Base-by-base conservation (phyloP, 2,113 vertebrate genomes). In the Vireo altiloquus region DNA sequence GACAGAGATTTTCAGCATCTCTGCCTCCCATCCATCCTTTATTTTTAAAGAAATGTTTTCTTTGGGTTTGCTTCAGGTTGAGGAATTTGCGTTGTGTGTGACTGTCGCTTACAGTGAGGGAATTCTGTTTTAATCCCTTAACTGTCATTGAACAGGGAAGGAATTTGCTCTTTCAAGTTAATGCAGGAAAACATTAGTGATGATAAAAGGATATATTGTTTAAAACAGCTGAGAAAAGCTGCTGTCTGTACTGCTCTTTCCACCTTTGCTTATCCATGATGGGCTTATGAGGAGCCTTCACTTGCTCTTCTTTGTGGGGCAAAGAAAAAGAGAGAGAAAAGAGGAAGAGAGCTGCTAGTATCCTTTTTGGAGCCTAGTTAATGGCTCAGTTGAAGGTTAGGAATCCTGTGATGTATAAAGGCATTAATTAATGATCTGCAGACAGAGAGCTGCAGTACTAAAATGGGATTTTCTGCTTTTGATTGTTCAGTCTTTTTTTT, bases 161-260 rank as follows among this genome's bases (percentile, higher is more conserved):
- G 35, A 92, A 23, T 33, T 85, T 72, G 15, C 91, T 92, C 85
- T 94, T 97, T 96, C 66, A 93, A 76, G 89, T 77, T 92, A 83
- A 47, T 86, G 42, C 82, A 94, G 75, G 66, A 75, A 92, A 84
- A 39, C 24, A 33, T 35, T 70, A 93, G 24, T 42, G 54, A 60
- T 94, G 88, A 86, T 95, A 83, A 96, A 96, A 94, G 61, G 35
- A 54, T 75, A 33, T 40, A 30, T 80, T 88, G 77, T 92, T 96
- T 87, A 65, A 91, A 96, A 87, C 11, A 35, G 68, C 69, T 93
- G 76, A 76, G 72, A 33, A 78, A 79, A 95, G 21, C 77, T 90
- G 28, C n/a, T 71, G 18, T 72, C 40, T 77, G 2, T 68, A 14
- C 87, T 89, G 30, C 44, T 92, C 47, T 88, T 92, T 82, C 49